These are phyloP conservation scores for Cherax quadricarinatus DNA, from an alignment of 1,140 invertebrate genomes.

Conservation along the genomic window DNA sequence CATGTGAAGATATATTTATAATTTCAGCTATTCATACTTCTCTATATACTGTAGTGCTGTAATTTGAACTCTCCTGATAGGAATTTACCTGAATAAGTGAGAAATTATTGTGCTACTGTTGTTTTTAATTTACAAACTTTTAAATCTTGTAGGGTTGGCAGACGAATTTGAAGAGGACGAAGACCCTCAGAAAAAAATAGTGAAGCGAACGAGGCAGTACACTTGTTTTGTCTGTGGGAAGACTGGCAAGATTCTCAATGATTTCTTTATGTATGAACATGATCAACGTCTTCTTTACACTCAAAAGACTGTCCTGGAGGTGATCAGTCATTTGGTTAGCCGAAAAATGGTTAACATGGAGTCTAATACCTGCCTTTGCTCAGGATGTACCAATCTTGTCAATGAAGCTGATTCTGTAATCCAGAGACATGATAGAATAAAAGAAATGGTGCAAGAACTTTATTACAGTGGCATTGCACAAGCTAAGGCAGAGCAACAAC, in stretches of 20 bases:
- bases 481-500: slow-evolving; percentile 58
- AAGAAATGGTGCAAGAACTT: slow-evolving; percentile 59
- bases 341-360: slow-evolving; percentile 69
- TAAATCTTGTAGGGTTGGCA: slow-evolving; percentile 44
- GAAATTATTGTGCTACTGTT: no score
- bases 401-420: slow-evolving; percentile 72
- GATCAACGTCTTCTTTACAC: slow-evolving; percentile 72
- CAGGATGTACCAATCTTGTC: slow-evolving; percentile 68
- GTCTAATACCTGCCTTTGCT: slow-evolving; percentile 70
- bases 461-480: slow-evolving; percentile 66
- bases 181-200: slow-evolving; percentile 48
- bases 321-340: slow-evolving; percentile 67
- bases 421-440: slow-evolving; percentile 70
- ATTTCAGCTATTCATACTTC: no score
- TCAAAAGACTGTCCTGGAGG: slow-evolving; percentile 71
- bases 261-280: slow-evolving; percentile 72
- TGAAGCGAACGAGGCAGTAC: slow-evolving; percentile 61
- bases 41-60: no score
- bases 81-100: no score
- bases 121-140: background rate
- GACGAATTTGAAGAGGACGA: slow-evolving; percentile 69
- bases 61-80: no score
- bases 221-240: slow-evolving; percentile 71
- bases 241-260: slow-evolving; percentile 62
- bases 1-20: no score